Percentiles rank a stretch among this genome's conserved stretches.
phyloP scores from a whole-genome alignment of 1,140 invertebrate genomes.

The Chrysoperla carnea region DNA sequence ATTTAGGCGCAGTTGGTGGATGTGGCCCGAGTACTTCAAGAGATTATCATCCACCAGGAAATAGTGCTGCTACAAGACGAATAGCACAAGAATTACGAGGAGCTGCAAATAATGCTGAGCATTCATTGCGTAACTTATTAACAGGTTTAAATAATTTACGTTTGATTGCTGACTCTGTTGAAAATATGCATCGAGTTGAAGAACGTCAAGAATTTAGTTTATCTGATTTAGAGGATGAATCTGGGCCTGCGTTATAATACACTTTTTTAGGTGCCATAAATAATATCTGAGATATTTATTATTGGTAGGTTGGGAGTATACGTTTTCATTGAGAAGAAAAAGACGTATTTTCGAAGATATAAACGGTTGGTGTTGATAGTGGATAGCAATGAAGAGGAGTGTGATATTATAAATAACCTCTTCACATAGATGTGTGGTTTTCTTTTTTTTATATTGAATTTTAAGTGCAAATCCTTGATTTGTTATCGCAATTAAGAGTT shows the following conservation, averaged over 20 bases:
- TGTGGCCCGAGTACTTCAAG: conserved; percentile 12
- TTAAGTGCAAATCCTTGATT: no score
- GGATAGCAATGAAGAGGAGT: no score
- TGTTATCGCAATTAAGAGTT: no score
- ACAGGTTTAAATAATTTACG: conserved; percentile 44
- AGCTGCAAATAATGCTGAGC: conserved; percentile 42
- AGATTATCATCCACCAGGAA: conserved; percentile 5
- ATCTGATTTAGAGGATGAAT: conserved; percentile 28
- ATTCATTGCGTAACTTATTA: conserved; percentile 42
- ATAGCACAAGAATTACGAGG: conserved; percentile 33
- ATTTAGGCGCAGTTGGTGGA: conserved; percentile 15
- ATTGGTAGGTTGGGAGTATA: no score
- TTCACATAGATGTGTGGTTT: no score
- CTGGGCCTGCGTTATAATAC: conserved; percentile 27
- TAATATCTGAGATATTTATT: no score
- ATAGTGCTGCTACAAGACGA: conserved; percentile 11
- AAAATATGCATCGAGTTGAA: conserved; percentile 34
- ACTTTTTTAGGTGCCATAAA: no score
- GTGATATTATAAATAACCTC: no score
- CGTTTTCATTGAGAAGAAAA: no score
- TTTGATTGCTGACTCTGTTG: conserved; percentile 35
- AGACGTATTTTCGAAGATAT: no score
- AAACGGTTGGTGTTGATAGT: no score
- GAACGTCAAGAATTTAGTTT: conserved; percentile 28
- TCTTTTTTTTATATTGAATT: no score